A percentile compares a stretch with the other conserved stretches of the same genome.
phyloP scores from a whole-genome alignment of 2,797 vertebrate genomes.

The Oreortyx pictus region DNA sequence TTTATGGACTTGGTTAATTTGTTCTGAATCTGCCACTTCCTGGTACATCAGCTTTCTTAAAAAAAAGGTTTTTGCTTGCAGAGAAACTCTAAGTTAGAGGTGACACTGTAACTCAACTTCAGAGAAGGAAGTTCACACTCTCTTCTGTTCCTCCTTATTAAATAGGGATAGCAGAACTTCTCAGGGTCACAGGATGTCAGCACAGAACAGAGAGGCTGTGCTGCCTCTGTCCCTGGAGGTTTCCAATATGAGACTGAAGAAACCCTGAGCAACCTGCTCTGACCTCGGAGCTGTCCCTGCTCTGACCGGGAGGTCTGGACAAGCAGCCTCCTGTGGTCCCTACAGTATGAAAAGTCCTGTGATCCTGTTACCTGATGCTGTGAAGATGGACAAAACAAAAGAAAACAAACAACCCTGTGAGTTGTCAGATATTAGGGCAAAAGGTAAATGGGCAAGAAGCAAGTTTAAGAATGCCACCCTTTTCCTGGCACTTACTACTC shows the following conservation, averaged over 20 bases:
- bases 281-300: neutral
- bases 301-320: neutral
- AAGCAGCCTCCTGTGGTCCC: neutral
- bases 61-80: neutral
- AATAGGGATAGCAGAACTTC: neutral
- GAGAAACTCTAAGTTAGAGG: neutral
- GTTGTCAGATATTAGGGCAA: neutral
- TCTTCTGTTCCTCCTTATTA: neutral
- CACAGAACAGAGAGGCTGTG: neutral
- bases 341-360: neutral
- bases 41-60: neutral
- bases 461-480: neutral
- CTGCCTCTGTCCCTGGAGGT: neutral
- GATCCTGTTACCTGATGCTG: neutral
- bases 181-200: neutral
- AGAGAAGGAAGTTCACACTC: neutral
- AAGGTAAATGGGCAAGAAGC: neutral
- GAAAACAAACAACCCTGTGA: no score
- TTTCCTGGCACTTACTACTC: neutral
- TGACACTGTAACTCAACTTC: neutral
- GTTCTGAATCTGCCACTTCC: neutral
- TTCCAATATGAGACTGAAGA: neutral
- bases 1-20: neutral
- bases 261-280: neutral
- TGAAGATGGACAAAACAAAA: neutral